Percentiles rank a stretch among this genome's conserved stretches.
These are phyloP conservation scores for Dipodomys spectabilis DNA, from an alignment of 2,113 vertebrate species.

Conservation along the genomic window DNA sequence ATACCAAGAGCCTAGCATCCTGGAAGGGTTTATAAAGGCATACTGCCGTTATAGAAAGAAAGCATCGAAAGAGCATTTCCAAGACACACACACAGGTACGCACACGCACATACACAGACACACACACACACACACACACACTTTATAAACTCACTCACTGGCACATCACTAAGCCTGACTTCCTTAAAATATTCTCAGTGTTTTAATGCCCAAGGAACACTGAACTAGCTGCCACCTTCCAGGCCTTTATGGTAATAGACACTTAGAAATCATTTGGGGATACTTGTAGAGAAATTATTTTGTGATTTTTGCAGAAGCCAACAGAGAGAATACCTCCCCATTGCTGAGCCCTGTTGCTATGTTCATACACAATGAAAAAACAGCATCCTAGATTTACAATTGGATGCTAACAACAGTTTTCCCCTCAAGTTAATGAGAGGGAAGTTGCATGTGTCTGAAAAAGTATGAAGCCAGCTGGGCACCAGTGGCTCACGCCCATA, in stretches of 20 bases:
- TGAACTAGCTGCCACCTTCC: neutral
- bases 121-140: accelerated
- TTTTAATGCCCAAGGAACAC: neutral
- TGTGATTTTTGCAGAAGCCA: neutral
- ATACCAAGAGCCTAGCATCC: neutral
- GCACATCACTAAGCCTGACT: neutral
- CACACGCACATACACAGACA: neutral
- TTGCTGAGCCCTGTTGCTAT: neutral
- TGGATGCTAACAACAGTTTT: neutral
- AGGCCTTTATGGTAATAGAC: neutral
- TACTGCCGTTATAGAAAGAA: neutral
- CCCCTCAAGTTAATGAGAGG: neutral
- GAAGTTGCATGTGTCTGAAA: neutral
- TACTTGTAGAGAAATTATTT: neutral
- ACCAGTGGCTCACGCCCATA: no score
- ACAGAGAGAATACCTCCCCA: neutral
- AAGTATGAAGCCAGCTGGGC: neutral
- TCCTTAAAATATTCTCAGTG: neutral
- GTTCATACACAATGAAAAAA: neutral
- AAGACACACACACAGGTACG: accelerated
- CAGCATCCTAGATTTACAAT: neutral
- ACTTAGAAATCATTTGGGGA: neutral
- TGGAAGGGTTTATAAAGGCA: slow-evolving; percentile 1
- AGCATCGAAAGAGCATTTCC: neutral
- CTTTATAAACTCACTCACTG: neutral